phyloP scores from a whole-genome alignment of 2,888 invertebrate species.

The Steinernema carpocapsae region DNA sequence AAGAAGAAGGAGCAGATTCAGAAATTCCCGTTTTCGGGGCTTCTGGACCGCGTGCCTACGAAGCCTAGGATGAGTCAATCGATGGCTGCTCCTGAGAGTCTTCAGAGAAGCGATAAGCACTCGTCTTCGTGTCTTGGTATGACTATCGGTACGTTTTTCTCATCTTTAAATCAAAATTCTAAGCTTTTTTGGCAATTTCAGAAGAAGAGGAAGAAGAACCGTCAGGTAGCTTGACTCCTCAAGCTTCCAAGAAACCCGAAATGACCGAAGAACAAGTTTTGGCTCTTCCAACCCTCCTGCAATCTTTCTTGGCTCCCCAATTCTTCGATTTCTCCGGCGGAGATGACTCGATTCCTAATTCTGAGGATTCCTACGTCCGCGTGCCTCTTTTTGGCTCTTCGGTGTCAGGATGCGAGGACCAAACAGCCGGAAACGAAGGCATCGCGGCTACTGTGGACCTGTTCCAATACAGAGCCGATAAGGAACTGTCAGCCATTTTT shows the following conservation, averaged over 20 bases:
- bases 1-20: slow-evolving; percentile 21
- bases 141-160: slow-evolving; percentile 7
- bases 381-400: slow-evolving; percentile 11
- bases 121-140: slow-evolving; percentile 4
- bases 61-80: slow-evolving; percentile 4
- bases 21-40: slow-evolving; percentile 13
- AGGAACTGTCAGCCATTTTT: slow-evolving; percentile 13
- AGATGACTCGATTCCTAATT: slow-evolving; percentile 12
- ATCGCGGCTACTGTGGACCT: slow-evolving; percentile 12
- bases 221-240: neutral
- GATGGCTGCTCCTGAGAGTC: neutral
- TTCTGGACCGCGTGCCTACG: slow-evolving; percentile 7
- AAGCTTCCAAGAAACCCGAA: neutral
- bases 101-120: neutral
- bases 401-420: neutral
- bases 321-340: slow-evolving; percentile 16
- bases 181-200: neutral
- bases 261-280: slow-evolving; percentile 24
- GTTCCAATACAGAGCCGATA: slow-evolving; percentile 26
- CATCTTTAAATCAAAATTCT: too few relatives aligned
- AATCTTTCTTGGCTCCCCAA: slow-evolving; percentile 20
- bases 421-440: neutral
- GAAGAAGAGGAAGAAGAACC: slow-evolving; percentile 25
- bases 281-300: slow-evolving; percentile 13
- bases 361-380: slow-evolving; percentile 22